Percentiles rank a stretch among this genome's conserved stretches.
These are phyloP conservation scores for Rissa tridactyla DNA, from an alignment of 2,113 vertebrate species.

Conservation along the genomic window DNA sequence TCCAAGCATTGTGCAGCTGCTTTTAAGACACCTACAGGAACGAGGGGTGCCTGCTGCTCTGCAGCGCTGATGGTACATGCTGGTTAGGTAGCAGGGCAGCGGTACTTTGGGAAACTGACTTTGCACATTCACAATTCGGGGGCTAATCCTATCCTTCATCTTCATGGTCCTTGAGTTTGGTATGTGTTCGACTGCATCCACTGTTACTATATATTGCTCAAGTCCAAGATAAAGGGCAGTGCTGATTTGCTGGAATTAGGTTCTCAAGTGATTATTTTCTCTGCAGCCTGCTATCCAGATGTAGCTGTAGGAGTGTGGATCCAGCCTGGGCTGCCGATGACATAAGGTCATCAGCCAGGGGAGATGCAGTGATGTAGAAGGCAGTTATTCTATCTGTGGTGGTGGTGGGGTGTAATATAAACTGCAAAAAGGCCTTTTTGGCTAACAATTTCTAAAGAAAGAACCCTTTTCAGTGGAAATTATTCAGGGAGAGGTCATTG, in stretches of 20 bases:
- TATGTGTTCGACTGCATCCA: not conserved
- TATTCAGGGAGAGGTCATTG: not conserved
- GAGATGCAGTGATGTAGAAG: not conserved
- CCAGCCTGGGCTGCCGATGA: not conserved
- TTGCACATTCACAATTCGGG: not conserved
- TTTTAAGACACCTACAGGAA: not conserved
- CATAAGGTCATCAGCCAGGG: not conserved
- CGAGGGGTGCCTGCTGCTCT: accelerated
- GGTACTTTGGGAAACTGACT: not conserved
- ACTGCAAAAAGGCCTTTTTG: not conserved
- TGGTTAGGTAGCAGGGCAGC: accelerated
- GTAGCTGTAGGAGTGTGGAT: not conserved
- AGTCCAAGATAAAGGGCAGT: not conserved
- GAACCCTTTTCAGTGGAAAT: not conserved
- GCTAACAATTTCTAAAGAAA: not conserved
- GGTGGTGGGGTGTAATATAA: not conserved
- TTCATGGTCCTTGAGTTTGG: not conserved
- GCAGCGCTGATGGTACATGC: accelerated
- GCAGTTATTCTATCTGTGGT: not conserved
- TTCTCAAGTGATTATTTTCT: not conserved
- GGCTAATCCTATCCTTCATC: not conserved
- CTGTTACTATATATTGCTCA: not conserved
- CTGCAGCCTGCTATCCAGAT: not conserved
- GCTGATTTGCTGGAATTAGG: not conserved
- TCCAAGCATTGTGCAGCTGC: not conserved